Conservation (phyloP, 2,888 invertebrate genomes). For the Adelognathus sp. region DNA sequence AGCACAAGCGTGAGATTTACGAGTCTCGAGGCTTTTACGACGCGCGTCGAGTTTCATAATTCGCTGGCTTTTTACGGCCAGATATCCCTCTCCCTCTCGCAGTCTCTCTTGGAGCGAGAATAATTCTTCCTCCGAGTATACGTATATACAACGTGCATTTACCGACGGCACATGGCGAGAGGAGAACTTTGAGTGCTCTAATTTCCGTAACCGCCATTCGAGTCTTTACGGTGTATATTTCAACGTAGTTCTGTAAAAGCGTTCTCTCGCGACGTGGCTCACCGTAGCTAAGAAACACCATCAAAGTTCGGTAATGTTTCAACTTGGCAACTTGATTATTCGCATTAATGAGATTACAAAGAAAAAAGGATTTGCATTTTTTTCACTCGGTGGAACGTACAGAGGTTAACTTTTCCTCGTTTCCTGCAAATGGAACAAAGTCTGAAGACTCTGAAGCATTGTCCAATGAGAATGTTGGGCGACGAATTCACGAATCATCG, state of each 20-base stretch:
- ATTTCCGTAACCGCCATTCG: constrained; percentile 42
- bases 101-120: constrained; percentile 52
- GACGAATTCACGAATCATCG: background rate
- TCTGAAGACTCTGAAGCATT: background rate
- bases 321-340: constrained; percentile 30
- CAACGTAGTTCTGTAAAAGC: background rate
- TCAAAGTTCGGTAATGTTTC: constrained; percentile 39
- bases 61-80: constrained; percentile 62
- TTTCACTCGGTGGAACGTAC: background rate
- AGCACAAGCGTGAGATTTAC: constrained; percentile 63
- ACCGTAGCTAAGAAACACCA: constrained; percentile 29
- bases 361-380: background rate
- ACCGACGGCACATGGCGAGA: constrained; percentile 2
- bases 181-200: constrained; percentile 55
- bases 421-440: background rate
- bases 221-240: constrained; percentile 33
- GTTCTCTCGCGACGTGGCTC: constrained; percentile 9
- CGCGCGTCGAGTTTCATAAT: constrained; percentile 63
- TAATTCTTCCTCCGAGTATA: constrained; percentile 38
- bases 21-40: constrained; percentile 52
- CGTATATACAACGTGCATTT: constrained; percentile 56
- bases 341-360: constrained; percentile 6
- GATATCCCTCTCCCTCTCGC: background rate
- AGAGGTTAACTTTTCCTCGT: background rate
- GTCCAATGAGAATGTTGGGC: background rate